Evolutionary conservation across 2,888 invertebrate species (phyloP), one percentile per base, ranked within the genome.

Genomic region (Catocala fraxini): DNA sequence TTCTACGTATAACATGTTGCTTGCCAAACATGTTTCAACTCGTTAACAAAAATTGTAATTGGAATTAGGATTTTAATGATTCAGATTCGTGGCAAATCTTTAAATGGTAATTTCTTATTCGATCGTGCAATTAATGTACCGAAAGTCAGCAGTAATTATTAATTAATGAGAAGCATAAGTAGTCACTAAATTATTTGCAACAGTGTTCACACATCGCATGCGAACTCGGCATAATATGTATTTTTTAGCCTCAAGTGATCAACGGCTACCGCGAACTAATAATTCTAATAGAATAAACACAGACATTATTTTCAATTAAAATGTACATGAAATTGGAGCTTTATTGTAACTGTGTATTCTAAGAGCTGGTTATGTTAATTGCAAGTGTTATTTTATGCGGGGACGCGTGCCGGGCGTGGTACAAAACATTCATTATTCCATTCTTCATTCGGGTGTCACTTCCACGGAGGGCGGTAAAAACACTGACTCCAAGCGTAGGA

Each of bases 381-480:
- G 79, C 70, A 67, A 79, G 79, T 82, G 82, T 83, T 81, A 77
- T 83, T 86, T 89, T 88, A 89, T 89, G 89, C 89, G 80, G 80
- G 71, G 77, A 77, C 85, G 88, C 88, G 89, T 81, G 81, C 85
- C 76, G 82, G 86, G 85, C 81, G 82, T 80, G 80, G 81, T 81
- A 75, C 67, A 80, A 81, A 83, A 81, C 83, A 83, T 86, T 89
- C 85, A 86, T 87, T 86, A 87, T 86, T 81, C 85, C 83, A 86
- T 88, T 87, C 84, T 90, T 89, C 86, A 84, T 87, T 87, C 84
- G 79, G 81, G 81, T 90, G 89, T 88, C 89, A 88, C 83, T 89
- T 80, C 76, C 88, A 85, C 58, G 70, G 70, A 75, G 80, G 77
- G 79, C 63, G 65, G 65, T 66, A 72, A 81, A 85, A 85, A 82